phyloP scores from a whole-genome alignment of 2,888 invertebrate species.

The Trissonchulus sp. region DNA sequence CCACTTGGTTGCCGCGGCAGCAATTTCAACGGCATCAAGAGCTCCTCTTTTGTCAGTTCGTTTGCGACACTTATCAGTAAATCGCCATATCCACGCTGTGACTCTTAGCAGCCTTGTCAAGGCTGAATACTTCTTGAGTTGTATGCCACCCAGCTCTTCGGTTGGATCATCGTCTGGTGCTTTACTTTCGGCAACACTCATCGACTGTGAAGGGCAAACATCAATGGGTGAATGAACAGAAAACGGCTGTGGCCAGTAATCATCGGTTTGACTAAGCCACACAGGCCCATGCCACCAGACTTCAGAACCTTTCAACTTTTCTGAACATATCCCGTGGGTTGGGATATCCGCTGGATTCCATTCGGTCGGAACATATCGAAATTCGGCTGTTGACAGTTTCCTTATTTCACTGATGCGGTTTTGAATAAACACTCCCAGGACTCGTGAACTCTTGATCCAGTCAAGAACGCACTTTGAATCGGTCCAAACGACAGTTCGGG shows the following conservation, averaged over 20 bases:
- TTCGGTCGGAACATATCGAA: slow-evolving; percentile 40
- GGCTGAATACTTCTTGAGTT: not conserved
- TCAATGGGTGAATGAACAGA: slow-evolving; percentile 1
- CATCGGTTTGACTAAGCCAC: slow-evolving; percentile 32
- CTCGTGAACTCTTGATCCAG: slow-evolving; percentile 35
- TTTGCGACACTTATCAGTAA: not conserved
- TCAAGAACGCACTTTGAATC: too few species aligned
- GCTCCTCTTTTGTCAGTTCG: not conserved
- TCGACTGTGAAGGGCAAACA: too few species aligned
- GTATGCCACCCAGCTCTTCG: not conserved
- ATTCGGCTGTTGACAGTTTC: slow-evolving; percentile 30
- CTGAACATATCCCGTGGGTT: slow-evolving; percentile 36
- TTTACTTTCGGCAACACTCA: not conserved
- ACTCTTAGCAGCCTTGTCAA: not conserved
- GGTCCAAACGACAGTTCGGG: slow-evolving; percentile 33
- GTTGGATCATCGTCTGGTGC: not conserved
- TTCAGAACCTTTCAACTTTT: slow-evolving; percentile 35
- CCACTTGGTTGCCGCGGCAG: too few species aligned
- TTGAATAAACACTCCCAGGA: slow-evolving; percentile 35
- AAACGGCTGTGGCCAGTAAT: not conserved
- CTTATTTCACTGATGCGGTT: slow-evolving; percentile 41
- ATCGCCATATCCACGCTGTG: not conserved
- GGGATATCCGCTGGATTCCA: slow-evolving; percentile 46
- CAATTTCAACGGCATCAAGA: not conserved
- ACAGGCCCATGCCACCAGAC: slow-evolving; percentile 42